Evolutionary conservation across 1,140 invertebrate genomes (phyloP), one percentile per base, ranked within the genome.

Genomic region (Asbolus verrucosus): DNA sequence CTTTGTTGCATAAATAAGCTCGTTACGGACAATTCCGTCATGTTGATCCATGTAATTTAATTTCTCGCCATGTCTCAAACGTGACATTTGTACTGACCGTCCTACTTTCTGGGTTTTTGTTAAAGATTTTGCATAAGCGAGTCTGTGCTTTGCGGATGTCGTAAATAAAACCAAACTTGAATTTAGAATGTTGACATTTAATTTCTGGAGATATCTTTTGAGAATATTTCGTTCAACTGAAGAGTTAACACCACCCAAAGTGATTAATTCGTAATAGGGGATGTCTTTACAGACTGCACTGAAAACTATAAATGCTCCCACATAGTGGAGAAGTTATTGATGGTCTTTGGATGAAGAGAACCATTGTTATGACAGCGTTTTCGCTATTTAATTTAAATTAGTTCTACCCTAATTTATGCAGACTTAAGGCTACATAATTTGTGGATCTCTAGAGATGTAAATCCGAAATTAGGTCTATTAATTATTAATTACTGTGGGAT

Each of bases 261-360:
- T 6, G 43, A 50, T 50, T 50, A 50, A 50, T 3, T 50, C 11
- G 43, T 27, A 50, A 50, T 50, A 14, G 19, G 19, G 43, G 43
- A 50, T 19, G 43, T 1, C n/a, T 50, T 50, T 24, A 50, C 43
- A 50, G 43, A 27, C 43, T n/a, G 24, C 43, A 50, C 19, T n/a
- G 43, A 50, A 50, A 50, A 50, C 43, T 50, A 50, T 19, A 50
- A 50, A 50, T 50, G 43, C 6, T 50, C 18, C 43, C 43, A 50
- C 43, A 50, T 50, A 50, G 43, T 50, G 21, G 19, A 8, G 9
- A 13, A 9, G n/a, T 27, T 50, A 50, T 50, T 50, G 43, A 50
- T 50, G 43, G 18, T 36, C 11, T 36, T 36, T 36, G n/a, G 33
- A 1, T n/a, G 9, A 5, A 27, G 43, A 19, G 43, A n/a, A n/a